Evolutionary conservation across 2,797 vertebrate species (phyloP).

Genomic region (Hafferia zeledoni): DNA sequence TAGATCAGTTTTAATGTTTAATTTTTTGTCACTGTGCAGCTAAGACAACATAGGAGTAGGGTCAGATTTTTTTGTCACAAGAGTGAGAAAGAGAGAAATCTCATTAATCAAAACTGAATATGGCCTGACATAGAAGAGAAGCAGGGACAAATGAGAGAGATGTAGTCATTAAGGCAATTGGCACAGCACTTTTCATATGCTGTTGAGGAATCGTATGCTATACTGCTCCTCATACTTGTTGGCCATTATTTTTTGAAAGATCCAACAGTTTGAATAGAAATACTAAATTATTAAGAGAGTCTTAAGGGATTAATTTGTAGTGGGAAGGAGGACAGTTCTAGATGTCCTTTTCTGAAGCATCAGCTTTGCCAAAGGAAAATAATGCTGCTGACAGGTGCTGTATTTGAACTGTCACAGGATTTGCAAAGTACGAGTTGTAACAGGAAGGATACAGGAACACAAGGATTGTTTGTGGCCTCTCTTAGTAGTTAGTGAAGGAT

Average conservation of each 20-base stretch:
- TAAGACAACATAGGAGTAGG: background rate
- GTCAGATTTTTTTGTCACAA: background rate
- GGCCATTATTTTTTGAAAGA: background rate
- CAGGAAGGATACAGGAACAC: background rate
- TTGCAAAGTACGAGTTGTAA: background rate
- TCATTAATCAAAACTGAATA: background rate
- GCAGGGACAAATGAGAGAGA: background rate
- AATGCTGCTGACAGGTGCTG: background rate
- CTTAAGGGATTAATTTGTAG: background rate
- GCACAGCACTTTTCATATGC: background rate
- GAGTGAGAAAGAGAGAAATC: background rate
- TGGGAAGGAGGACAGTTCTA: background rate
- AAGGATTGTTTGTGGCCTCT: background rate
- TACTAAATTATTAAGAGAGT: background rate
- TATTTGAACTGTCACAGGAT: background rate
- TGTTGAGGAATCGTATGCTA: background rate
- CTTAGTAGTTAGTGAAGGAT: background rate
- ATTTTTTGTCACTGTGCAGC: background rate
- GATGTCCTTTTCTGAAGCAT: background rate
- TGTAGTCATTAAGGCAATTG: background rate
- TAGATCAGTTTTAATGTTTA: background rate
- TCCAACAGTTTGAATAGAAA: background rate
- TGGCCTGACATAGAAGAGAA: background rate
- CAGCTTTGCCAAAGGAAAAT: background rate
- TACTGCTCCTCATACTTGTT: background rate